Conservation (phyloP, 2,797 vertebrate genomes). For the Tarsius wallacei region DNA sequence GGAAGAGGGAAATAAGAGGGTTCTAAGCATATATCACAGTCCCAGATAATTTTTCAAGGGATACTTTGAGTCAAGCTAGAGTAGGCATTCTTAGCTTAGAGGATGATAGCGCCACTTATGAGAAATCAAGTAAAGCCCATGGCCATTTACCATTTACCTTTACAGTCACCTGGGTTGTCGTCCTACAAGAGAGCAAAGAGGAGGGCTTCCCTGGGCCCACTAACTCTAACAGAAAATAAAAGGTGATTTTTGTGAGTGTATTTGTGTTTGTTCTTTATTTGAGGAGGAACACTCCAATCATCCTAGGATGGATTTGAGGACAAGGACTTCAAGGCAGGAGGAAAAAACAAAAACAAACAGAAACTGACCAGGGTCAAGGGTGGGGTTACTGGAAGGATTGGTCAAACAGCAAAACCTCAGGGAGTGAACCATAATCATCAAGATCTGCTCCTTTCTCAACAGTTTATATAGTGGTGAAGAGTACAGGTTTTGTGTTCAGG, state of each 20-base stretch:
- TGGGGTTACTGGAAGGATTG: not conserved
- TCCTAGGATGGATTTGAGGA: not conserved
- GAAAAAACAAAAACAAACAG: not conserved
- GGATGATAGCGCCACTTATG: no score
- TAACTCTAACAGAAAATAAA: not conserved
- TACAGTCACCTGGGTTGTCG: not conserved
- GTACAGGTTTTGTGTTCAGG: not conserved
- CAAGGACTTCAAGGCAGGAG: not conserved
- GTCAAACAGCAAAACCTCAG: not conserved
- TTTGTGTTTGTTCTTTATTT: not conserved
- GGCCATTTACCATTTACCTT: not conserved
- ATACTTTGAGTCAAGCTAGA: not conserved
- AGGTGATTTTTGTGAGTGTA: not conserved
- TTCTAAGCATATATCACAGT: accelerated
- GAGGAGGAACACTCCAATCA: not conserved
- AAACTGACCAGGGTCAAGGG: not conserved
- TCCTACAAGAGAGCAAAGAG: not conserved
- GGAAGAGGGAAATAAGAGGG: not conserved
- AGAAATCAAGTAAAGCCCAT: not conserved
- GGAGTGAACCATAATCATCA: accelerated
- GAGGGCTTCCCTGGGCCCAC: not conserved
- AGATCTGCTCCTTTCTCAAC: not conserved
- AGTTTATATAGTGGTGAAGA: not conserved
- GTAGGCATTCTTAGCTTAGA: not conserved
- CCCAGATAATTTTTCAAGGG: not conserved